Conservation (phyloP, 1,140 invertebrate genomes). For the Globodera rostochiensis region DNA sequence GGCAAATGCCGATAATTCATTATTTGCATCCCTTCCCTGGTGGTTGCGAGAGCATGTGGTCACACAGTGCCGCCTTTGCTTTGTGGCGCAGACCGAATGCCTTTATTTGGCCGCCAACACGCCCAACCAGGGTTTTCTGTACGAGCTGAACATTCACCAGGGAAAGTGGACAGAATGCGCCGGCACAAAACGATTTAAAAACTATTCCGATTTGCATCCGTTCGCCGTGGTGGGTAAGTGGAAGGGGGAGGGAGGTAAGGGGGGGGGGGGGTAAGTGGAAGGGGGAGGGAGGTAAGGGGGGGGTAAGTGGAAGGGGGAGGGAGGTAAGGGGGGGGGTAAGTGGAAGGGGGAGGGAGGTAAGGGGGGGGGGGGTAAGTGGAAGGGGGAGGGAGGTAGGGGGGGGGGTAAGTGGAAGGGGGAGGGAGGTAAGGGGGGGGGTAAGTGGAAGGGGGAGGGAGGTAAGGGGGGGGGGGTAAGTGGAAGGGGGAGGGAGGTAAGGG, state of each 20-base stretch:
- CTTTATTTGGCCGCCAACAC: conserved; percentile 54
- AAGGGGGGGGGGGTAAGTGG: too few relatives aligned
- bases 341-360: too few relatives aligned
- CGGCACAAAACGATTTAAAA: conserved; percentile 39
- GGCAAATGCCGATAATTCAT: background rate
- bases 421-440: too few relatives aligned
- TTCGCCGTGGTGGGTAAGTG: conserved; percentile 50
- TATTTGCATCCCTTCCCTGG: background rate
- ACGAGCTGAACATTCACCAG: conserved; percentile 41
- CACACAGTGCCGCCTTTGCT: conserved; percentile 42
- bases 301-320: too few relatives aligned
- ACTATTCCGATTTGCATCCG: conserved; percentile 37
- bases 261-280: too few relatives aligned
- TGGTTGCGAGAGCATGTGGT: conserved; percentile 40
- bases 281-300: too few relatives aligned
- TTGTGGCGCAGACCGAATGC: conserved; percentile 41
- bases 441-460: too few relatives aligned
- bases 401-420: too few relatives aligned
- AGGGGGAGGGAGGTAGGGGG: too few relatives aligned
- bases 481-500: too few relatives aligned
- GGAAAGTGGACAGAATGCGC: conserved; percentile 45
- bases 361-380: too few relatives aligned
- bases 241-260: background rate
- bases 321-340: too few relatives aligned
- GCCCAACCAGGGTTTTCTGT: conserved; percentile 49